Percentiles rank a stretch among this genome's conserved stretches.
phyloP scores from a whole-genome alignment of 2,888 invertebrate genomes.

The Notodonta ziczac region DNA sequence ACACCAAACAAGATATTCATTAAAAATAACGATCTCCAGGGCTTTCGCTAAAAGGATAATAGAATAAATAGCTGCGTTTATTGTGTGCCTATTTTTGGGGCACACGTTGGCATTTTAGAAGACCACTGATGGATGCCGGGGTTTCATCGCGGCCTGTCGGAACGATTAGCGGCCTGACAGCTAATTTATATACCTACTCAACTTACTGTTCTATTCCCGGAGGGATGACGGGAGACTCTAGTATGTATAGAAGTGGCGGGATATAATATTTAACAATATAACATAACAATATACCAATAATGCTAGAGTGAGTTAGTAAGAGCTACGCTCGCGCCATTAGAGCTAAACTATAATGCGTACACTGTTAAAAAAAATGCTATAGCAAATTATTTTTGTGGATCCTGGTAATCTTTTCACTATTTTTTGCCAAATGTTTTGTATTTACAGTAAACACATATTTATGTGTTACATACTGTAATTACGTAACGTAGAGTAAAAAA shows the following conservation, averaged over 20 bases:
- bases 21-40: slow-evolving; percentile 50
- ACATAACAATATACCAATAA: not conserved
- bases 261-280: slow-evolving; percentile 16
- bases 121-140: slow-evolving; percentile 80
- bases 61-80: slow-evolving; percentile 69
- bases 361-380: too few species aligned
- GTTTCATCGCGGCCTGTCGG: slow-evolving; percentile 82
- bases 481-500: too few species aligned
- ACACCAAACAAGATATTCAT: slow-evolving; percentile 58
- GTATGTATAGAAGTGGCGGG: slow-evolving; percentile 55
- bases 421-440: too few species aligned
- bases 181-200: slow-evolving; percentile 81
- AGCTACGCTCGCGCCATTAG: not conserved
- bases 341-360: too few species aligned
- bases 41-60: slow-evolving; percentile 43
- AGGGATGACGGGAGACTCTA: slow-evolving; percentile 55
- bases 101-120: slow-evolving; percentile 72
- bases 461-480: too few species aligned
- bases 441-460: too few species aligned
- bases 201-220: slow-evolving; percentile 80
- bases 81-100: slow-evolving; percentile 72
- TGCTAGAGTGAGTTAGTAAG: not conserved
- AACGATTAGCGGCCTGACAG: slow-evolving; percentile 83
- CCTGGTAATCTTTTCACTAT: too few species aligned
- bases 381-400: too few species aligned